Base-by-base conservation (phyloP, 2,113 vertebrate species). In the Mus musculus region DNA sequence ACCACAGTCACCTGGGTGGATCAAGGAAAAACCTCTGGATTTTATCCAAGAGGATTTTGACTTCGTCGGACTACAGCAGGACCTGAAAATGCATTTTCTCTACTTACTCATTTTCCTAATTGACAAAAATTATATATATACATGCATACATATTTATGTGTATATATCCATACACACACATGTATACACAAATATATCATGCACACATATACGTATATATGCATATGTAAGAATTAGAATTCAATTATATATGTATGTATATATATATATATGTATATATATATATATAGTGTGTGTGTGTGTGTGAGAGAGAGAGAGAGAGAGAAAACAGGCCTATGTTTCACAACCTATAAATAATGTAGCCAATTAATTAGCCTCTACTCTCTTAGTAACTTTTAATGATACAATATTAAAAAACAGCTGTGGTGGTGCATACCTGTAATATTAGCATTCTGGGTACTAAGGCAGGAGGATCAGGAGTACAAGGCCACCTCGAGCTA, bases 31-130 rank as follows among this genome's bases (percentile, higher is more conserved):
- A 30, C 6, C 82, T 19, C 14, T 85, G 36, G 28, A 63, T 12
- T 69, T 24, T 13, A 30, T 36, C 3, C 36, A 17, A 8, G 8
- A 67, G 26, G 24, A 81, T 84, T 61, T 76, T 88, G 24, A 56
- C 42, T 80, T 81, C 69, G 33, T 49, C 6, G 73, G 69, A 24
- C 63, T 89, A 39, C 11, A 80, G 7, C n/a, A 28, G 42, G 22
- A 4, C 46, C 80, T 73, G 49, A 77, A 28, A 91, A 76, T 77
- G 3, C 6, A 63, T 61, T 75, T 89, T 84, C 61, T 56, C 11
- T n/a, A 28, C 19, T 26, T 81, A 67, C 61, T 94, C 30, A 82
- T 88, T 91, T 93, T 75, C 56, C 85, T 87, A 81, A 80, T 33
- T 59, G 46, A 87, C 14, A 95, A 49, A 75, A 36, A 36, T 42